Conservation (phyloP, 2,797 vertebrate species). For the Novumbra hubbsi region DNA sequence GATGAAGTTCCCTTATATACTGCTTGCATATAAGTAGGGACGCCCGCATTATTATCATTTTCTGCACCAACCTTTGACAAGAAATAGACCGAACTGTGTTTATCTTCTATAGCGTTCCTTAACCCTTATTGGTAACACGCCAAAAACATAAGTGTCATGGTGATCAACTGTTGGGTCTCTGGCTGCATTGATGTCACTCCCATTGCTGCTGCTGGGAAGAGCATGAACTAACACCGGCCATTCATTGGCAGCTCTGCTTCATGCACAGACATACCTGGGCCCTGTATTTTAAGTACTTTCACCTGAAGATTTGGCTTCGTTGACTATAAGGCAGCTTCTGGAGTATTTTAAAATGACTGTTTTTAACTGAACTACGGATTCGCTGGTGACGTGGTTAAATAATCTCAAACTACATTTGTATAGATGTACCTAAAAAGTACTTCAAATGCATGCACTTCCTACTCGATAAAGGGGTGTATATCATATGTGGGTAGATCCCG, state of each 20-base stretch:
- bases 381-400: not conserved
- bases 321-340: not conserved
- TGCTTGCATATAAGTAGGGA: too few species aligned
- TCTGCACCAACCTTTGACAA: too few species aligned
- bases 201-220: conserved; percentile 26
- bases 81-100: too few species aligned
- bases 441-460: not conserved
- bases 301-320: not conserved
- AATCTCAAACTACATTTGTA: not conserved
- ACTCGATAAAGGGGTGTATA: not conserved
- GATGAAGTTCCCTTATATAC: too few species aligned
- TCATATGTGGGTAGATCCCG: not conserved
- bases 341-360: not conserved
- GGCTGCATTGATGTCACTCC: conserved; percentile 39
- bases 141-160: not conserved
- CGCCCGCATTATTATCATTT: too few species aligned
- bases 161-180: conserved; percentile 58
- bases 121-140: not conserved
- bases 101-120: too few species aligned
- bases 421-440: not conserved
- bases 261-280: conserved; percentile 3
- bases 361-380: not conserved
- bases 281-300: conserved; percentile 1
- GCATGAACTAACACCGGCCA: conserved; percentile 37
- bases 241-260: conserved; percentile 4